A percentile compares a stretch with the other conserved stretches of the same genome.
Conservation (phyloP, 2,888 invertebrate species). For the Saturnia japonica region DNA sequence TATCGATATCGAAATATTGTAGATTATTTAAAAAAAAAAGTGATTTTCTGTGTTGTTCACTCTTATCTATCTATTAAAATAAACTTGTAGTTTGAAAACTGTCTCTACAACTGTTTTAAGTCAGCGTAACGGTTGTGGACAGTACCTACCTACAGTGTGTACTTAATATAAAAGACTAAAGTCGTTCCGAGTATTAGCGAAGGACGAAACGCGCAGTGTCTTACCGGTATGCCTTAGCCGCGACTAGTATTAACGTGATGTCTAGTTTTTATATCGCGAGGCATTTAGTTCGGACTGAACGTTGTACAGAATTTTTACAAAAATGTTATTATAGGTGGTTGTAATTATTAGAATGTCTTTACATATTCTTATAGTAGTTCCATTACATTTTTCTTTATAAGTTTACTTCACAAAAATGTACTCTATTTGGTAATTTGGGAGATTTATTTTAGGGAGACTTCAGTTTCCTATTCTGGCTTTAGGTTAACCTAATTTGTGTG, state of each 20-base stretch:
- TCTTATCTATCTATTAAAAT: not conserved
- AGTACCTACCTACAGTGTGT: not conserved
- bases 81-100: not conserved
- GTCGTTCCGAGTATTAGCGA: not conserved
- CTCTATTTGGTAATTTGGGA: not conserved
- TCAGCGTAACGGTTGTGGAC: not conserved
- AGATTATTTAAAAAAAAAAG: not conserved
- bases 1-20: not conserved
- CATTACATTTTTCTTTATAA: not conserved
- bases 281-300: slow-evolving; percentile 36
- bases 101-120: not conserved
- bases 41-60: not conserved
- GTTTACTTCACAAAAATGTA: not conserved
- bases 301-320: not conserved
- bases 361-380: not conserved
- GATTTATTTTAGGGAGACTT: not conserved
- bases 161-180: slow-evolving; percentile 11
- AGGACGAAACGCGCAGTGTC: slow-evolving; percentile 46
- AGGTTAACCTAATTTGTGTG: no score
- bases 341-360: no score
- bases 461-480: no score
- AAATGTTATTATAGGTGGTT: no score
- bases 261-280: slow-evolving; percentile 45
- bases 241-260: slow-evolving; percentile 65
- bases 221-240: slow-evolving; percentile 54